A percentile compares a stretch with the other conserved stretches of the same genome.
Conservation (phyloP, 2,797 vertebrate genomes). For the Alectoris magna region DNA sequence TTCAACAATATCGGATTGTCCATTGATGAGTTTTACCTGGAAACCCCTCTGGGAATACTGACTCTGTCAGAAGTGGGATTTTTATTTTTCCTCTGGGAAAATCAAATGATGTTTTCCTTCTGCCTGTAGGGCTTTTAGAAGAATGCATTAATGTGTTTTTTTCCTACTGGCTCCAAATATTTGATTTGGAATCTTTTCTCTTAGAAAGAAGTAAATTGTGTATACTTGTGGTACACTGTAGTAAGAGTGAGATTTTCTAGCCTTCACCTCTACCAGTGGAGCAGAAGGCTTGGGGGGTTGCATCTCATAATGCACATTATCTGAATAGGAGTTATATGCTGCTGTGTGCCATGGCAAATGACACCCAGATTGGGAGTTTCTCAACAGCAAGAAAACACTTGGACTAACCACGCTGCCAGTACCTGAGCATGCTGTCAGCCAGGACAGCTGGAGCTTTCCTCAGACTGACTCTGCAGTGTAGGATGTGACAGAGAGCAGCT, state of each 20-base stretch:
- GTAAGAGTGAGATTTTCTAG: not conserved
- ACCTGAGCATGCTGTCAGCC: not conserved
- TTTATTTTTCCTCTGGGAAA: not conserved
- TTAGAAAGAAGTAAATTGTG: not conserved
- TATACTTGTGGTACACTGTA: not conserved
- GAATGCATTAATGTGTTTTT: not conserved
- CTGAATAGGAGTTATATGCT: not conserved
- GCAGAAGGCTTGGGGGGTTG: not conserved
- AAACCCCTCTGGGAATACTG: not conserved
- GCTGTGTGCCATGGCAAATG: rapidly evolving
- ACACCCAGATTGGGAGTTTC: not conserved
- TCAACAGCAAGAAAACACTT: not conserved
- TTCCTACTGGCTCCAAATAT: not conserved
- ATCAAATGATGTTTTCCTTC: not conserved
- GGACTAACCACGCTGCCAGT: not conserved
- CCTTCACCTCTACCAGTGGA: rapidly evolving
- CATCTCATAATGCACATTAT: not conserved
- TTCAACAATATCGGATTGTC: not conserved
- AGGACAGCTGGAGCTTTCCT: not conserved
- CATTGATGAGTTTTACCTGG: not conserved
- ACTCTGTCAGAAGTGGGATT: not conserved
- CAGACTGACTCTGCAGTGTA: not conserved
- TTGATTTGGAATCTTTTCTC: not conserved
- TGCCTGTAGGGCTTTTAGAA: not conserved
- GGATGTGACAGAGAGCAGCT: not conserved